Base-by-base conservation (phyloP, 2,797 vertebrate genomes). In the Brachyalestes nurse region DNA sequence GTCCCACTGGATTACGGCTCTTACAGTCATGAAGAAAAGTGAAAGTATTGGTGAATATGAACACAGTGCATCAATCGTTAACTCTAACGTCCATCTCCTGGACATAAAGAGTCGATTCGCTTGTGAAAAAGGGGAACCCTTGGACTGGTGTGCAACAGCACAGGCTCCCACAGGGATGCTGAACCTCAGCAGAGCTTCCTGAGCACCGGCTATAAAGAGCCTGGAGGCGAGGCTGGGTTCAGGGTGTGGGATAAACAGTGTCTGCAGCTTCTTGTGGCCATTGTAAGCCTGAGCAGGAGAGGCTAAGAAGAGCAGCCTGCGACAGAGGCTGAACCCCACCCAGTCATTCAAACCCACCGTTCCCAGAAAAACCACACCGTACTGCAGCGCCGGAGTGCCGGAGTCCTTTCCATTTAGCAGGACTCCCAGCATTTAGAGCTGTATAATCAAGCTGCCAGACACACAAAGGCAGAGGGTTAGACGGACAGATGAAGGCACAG, bases 301-400 rank as follows among this genome's bases (percentile, higher is more conserved):
- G 16, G 40, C 65, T 67, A 21, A 64, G 40, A 51, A 65, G 7
- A 51, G 47, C 74, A 76, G 79, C 81, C 45, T 77, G 64, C 83
- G 80, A 87, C 72, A 86, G 55, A 49, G 80, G 72, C 74, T 21
- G 86, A 86, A 89, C 92, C 93, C 89, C 92, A 91, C 93, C 92
- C 93, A 86, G 67, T 69, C 78, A 67, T 45, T 8, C 75, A 64
- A 21, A 72, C 49, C 10, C 58, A 5, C 0, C 25, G 25, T 42
- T 62, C 16, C 25, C 45, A 80, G 40, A 40, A 16, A 23, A 19
- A 47, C 55, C 6, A 38, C 23, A 40, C 57, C 6, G n/a, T 58
- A 19, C n/a, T 21, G 25, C 23, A 62, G 2, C 7, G 21, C n/a
- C 23, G 58, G 1, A 23, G 5, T 23, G 12, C n/a, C 1, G 40